Evolutionary conservation across 2,797 vertebrate genomes (phyloP).

Genomic region (Halcyon smyrnensis): DNA sequence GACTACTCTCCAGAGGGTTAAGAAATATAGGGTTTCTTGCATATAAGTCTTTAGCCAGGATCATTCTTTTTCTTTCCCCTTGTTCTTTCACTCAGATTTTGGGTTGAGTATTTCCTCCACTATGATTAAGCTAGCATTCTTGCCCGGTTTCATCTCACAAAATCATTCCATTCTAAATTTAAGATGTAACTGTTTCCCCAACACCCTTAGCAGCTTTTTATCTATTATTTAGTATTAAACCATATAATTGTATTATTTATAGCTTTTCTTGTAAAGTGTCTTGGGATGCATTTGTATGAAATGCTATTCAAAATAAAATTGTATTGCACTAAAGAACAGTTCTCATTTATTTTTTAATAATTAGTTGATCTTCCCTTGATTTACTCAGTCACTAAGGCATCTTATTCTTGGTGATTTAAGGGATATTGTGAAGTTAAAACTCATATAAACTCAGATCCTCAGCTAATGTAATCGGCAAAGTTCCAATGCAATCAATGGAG

Average conservation of each 20-base stretch:
- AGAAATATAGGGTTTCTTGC: neutral
- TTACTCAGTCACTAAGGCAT: constrained; percentile 52
- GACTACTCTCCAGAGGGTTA: neutral
- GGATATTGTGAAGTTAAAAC: constrained; percentile 36
- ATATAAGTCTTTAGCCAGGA: neutral
- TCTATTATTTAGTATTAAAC: constrained; percentile 61
- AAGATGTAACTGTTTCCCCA: neutral
- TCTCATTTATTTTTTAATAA: constrained; percentile 70
- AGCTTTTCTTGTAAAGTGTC: constrained; percentile 20
- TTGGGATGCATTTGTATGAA: constrained; percentile 40
- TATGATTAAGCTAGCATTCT: neutral
- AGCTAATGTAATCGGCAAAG: constrained; percentile 50
- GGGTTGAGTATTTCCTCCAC: neutral
- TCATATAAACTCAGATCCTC: constrained; percentile 39
- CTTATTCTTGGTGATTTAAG: constrained; percentile 60
- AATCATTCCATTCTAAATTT: neutral
- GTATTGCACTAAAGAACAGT: constrained; percentile 25
- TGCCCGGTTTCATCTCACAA: neutral
- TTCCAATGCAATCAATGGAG: constrained; percentile 47
- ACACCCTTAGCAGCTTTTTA: constrained; percentile 32
- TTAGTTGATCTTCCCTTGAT: constrained; percentile 60
- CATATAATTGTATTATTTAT: constrained; percentile 58
- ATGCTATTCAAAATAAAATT: constrained; percentile 37
- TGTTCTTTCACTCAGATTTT: neutral
- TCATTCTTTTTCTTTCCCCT: neutral